These are phyloP conservation scores for Gastrophysa polygoni DNA, from an alignment of 2,888 invertebrate genomes.

Conservation along the genomic window DNA sequence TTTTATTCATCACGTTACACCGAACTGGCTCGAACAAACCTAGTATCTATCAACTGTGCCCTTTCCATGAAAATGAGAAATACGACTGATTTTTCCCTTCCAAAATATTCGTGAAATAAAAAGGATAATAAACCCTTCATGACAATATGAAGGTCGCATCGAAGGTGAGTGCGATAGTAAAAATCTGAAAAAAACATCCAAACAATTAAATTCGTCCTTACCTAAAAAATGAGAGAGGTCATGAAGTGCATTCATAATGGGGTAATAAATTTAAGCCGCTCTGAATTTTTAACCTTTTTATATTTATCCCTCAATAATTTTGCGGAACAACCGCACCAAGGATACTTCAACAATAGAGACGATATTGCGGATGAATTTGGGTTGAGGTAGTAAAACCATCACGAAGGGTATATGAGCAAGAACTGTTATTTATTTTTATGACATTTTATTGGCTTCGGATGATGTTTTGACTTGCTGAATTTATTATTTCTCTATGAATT, in stretches of 20 bases:
- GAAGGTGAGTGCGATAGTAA: conserved; percentile 43
- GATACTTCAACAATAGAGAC: conserved; percentile 19
- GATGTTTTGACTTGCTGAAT: neutral
- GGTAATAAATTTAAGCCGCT: conserved; percentile 35
- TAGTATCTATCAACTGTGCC: neutral
- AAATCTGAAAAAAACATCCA: conserved; percentile 35
- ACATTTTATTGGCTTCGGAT: neutral
- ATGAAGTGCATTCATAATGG: conserved; percentile 21
- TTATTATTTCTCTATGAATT: neutral
- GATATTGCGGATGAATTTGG: conserved; percentile 24
- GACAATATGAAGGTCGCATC: conserved; percentile 36
- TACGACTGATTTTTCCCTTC: conserved; percentile 5
- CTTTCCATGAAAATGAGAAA: neutral
- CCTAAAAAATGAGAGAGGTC: conserved; percentile 33
- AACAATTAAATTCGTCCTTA: conserved; percentile 34
- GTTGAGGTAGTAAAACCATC: conserved; percentile 27
- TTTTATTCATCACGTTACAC: neutral
- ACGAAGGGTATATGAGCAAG: conserved; percentile 10
- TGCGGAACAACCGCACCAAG: conserved; percentile 30
- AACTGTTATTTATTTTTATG: conserved; percentile 12
- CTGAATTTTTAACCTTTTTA: conserved; percentile 27
- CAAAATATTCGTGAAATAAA: conserved; percentile 4
- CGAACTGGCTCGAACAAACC: neutral
- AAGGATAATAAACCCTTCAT: conserved; percentile 44
- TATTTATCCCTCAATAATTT: conserved; percentile 33